These are phyloP conservation scores for Cavia porcellus DNA, from an alignment of 2,113 vertebrate genomes.

Conservation along the genomic window DNA sequence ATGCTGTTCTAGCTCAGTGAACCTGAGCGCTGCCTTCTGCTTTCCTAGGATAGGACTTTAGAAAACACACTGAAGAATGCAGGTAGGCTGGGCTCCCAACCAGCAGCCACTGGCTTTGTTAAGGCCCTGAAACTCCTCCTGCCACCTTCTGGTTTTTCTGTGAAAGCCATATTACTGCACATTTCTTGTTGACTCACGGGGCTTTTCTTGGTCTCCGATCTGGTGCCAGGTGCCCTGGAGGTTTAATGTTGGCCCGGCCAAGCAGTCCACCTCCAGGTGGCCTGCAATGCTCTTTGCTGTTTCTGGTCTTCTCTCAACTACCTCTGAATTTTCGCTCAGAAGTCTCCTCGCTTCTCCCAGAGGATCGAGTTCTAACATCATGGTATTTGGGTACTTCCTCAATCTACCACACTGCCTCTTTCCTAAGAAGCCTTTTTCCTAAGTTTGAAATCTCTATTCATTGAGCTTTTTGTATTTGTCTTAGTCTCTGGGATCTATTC, in stretches of 20 bases:
- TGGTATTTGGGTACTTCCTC: slow-evolving; percentile 7
- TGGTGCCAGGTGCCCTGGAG: background rate
- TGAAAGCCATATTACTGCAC: background rate
- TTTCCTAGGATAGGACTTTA: slow-evolving; percentile 57
- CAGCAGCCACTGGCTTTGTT: slow-evolving; percentile 60
- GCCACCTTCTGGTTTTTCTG: background rate
- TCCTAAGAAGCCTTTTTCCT: background rate
- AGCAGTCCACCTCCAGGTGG: background rate
- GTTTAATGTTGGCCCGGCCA: background rate
- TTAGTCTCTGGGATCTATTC: background rate
- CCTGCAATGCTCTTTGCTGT: background rate
- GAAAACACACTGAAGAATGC: slow-evolving; percentile 60
- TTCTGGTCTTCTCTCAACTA: background rate
- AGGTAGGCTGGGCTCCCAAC: background rate
- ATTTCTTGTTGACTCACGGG: background rate
- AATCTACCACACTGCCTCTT: background rate
- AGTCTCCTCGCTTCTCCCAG: background rate
- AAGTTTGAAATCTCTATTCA: background rate
- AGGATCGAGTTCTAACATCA: background rate
- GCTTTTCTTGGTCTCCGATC: background rate
- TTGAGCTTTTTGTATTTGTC: background rate
- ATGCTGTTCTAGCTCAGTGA: slow-evolving; percentile 87
- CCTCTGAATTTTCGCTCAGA: background rate
- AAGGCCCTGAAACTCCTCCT: background rate
- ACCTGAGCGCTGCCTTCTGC: slow-evolving; percentile 86